Conservation (phyloP, 2,797 vertebrate genomes). For the Sebastes taczanowskii region DNA sequence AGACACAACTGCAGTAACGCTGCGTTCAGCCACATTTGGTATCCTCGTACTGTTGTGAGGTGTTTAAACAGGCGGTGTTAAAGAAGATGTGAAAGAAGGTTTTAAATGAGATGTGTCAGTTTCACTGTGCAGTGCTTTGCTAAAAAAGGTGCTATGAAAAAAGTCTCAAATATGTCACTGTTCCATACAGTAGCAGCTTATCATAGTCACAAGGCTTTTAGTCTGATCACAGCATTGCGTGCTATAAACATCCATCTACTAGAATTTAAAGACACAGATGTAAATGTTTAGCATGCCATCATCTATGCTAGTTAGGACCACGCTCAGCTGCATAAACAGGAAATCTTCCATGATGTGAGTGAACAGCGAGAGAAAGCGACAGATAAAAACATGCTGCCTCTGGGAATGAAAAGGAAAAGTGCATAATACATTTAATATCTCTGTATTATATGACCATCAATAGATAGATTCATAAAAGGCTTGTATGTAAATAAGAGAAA, state of each 20-base stretch:
- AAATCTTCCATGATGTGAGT: neutral
- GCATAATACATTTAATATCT: constrained; percentile 2
- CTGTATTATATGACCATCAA: neutral
- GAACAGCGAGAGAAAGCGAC: constrained; percentile 26
- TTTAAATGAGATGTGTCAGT: neutral
- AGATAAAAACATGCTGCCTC: constrained; percentile 11
- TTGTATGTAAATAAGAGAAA: neutral
- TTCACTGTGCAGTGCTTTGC: neutral
- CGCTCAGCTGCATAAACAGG: neutral
- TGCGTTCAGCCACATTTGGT: neutral
- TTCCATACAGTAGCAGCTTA: neutral
- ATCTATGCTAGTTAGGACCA: neutral
- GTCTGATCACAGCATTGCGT: neutral
- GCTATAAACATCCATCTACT: neutral
- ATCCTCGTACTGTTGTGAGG: neutral
- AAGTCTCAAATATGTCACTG: neutral
- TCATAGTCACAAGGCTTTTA: neutral
- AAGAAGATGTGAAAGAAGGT: neutral
- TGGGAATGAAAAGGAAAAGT: neutral
- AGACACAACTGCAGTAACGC: neutral
- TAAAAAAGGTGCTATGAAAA: neutral
- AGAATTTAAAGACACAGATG: neutral
- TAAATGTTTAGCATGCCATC: constrained; percentile 1
- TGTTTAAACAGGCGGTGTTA: neutral
- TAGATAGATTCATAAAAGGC: neutral